Base-by-base conservation (phyloP, 2,113 vertebrate genomes). In the Alectura lathami region DNA sequence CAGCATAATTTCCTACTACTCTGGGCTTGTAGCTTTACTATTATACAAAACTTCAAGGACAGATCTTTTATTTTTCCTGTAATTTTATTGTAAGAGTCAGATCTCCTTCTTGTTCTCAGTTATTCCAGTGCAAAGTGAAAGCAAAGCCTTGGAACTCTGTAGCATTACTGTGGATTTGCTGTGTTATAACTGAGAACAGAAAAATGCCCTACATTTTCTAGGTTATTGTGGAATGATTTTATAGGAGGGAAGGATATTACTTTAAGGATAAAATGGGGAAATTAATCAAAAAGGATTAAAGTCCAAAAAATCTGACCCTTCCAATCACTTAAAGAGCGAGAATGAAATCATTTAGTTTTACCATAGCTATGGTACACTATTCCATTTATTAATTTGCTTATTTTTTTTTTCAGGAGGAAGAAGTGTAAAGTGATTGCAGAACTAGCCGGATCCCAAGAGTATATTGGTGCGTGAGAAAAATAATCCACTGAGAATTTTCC, bases 211-310 rank as follows among this genome's bases (percentile, higher is more conserved):
- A 96, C 95, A 96, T 83, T 93, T 88, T 95, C 90, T 64, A 86
- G 73, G 93, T 75, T 95, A 90, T 84, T 91, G 80, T 86, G 76
- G 24, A 86, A 82, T 0, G 4, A 59, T 81, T 96, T 93, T 88
- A 70, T 6, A 90, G 88, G 56, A 94, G 76, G 85, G 68, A 91
- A 89, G 48, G 79, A 82, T 91, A 94, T 82, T 91, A 82, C 83
- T 90, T 67, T 78, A 93, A 84, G 73, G 30, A 82, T 86, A 82
- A 94, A 90, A 93, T 64, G 94, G 72, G 69, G 57, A 95, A 90
- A 94, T 96, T 93, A 96, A 96, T 96, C 84, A 94, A 90, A 93
- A 94, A 76, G 80, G 86, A 94, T 94, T 96, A 72, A 93, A 96
- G 73, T 75, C 63, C 94, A 66, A 93, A 93, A 89, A 92, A 89